Evolutionary conservation across 2,888 invertebrate species (phyloP).

Genomic region (Congeria kusceri): DNA sequence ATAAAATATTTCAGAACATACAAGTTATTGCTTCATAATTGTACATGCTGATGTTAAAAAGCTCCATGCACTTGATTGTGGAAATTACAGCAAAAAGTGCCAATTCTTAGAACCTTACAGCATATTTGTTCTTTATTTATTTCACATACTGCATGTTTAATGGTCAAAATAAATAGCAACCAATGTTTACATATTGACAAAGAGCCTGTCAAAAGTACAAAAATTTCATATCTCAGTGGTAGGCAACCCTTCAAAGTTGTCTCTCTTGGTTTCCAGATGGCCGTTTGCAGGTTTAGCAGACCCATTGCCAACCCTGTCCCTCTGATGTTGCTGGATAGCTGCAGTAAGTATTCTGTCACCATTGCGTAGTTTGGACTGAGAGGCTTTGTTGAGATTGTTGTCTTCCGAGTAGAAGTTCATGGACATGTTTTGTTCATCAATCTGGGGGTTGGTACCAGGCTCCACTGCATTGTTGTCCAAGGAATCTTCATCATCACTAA

Average conservation of each 20-base stretch:
- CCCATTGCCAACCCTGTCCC: conserved; percentile 29
- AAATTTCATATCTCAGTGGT: conserved; percentile 59
- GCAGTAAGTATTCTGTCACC: conserved; percentile 57
- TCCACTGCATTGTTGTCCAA: conserved; percentile 77
- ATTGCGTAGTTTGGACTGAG: conserved; percentile 46
- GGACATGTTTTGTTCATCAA: conserved; percentile 75
- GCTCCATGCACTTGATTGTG: too few species aligned
- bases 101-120: too few species aligned
- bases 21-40: too few species aligned
- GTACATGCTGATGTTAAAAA: too few species aligned
- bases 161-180: too few species aligned
- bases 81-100: too few species aligned
- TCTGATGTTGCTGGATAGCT: conserved; percentile 52
- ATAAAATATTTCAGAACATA: too few species aligned
- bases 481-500: conserved; percentile 75
- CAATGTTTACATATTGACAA: too few species aligned
- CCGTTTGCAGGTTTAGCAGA: conserved; percentile 19
- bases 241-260: conserved; percentile 55
- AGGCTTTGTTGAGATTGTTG: conserved; percentile 44
- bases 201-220: too few species aligned
- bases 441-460: conserved; percentile 51
- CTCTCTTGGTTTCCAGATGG: conserved; percentile 29
- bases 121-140: too few species aligned
- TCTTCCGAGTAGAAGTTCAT: conserved; percentile 70
- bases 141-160: too few species aligned